phyloP scores from a whole-genome alignment of 2,113 vertebrate species.

The Clinocottus analis region DNA sequence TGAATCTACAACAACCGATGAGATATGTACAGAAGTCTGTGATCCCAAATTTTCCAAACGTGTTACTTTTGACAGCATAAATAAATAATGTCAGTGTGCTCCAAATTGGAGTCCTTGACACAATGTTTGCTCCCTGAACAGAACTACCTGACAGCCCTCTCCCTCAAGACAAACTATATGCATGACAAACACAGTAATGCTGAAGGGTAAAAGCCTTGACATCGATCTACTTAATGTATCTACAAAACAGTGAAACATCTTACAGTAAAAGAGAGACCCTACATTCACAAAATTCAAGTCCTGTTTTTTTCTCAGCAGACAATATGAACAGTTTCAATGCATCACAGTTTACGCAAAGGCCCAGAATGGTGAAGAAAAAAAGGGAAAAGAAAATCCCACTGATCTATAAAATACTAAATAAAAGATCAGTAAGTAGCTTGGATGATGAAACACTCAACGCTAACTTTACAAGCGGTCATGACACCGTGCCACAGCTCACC shows the following conservation, averaged over 20 bases:
- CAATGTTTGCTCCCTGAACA: conserved; percentile 39
- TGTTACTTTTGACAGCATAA: conserved; percentile 41
- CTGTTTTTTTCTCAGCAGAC: conserved; percentile 19
- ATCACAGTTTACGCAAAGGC: conserved; percentile 62
- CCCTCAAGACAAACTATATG: conserved; percentile 29
- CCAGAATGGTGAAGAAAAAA: conserved; percentile 24
- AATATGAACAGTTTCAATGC: conserved; percentile 30
- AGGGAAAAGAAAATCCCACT: not conserved
- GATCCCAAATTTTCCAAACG: conserved; percentile 36
- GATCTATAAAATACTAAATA: conserved; percentile 21
- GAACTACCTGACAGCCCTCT: conserved; percentile 18
- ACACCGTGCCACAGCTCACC: not conserved
- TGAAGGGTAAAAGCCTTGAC: conserved; percentile 38
- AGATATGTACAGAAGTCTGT: conserved; percentile 45
- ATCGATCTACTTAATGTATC: conserved; percentile 16
- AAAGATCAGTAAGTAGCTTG: conserved; percentile 15
- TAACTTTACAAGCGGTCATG: not conserved
- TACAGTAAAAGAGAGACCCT: conserved; percentile 47
- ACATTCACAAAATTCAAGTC: conserved; percentile 35
- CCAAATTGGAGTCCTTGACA: conserved; percentile 37
- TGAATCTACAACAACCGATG: conserved; percentile 25
- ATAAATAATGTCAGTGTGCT: conserved; percentile 53
- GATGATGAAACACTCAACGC: conserved; percentile 15
- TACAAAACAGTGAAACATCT: conserved; percentile 28
- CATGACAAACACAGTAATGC: conserved; percentile 11